Evolutionary conservation across 2,888 invertebrate species (phyloP), one percentile per base, ranked within the genome.

Genomic region (Tipula confusa): DNA sequence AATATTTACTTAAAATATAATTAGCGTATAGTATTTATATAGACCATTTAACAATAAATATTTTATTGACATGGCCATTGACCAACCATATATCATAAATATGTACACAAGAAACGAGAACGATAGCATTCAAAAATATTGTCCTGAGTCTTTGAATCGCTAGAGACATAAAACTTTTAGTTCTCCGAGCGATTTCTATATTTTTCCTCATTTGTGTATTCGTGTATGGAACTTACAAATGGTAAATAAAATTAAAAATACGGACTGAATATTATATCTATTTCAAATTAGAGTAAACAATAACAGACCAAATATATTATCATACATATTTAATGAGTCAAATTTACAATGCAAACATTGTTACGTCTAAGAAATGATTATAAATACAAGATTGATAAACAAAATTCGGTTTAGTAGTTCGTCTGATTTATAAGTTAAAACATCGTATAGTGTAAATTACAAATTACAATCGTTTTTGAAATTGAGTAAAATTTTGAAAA

Each of bases 361-460:
- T 64, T 64, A 64, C 64, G 64, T 24, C 24, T 64, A 64, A 64
- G 24, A 64, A 24, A 24, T 24, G 0, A 64, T 64, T 64, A 64
- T 64, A 64, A 64, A 64, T 64, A 64, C 24, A 64, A 64, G 64
- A 64, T 64, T 64, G 64, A 64, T 64, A 64, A 64, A 64, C 64
- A 64, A 64, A 9, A 24, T 24, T 64, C 64, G 24, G 64, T 64
- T 64, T 64, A 64, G 64, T 64, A 64, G 64, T 64, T 64, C 64
- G 64, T 64, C 24, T 24, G 24, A 64, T 64, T 64, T 64, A 64
- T 24, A 24, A 64, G 24, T 64, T 18, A 64, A 64, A 64, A 24
- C 11, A 64, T 13, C 64, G 7, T 24, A 64, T 64, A 6, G 7
- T 13, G 6, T 24, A 7, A 18, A 64, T 1, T 24, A 64, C 11